These are phyloP conservation scores for Macquaria ambigua DNA, from an alignment of 2,113 vertebrate genomes.

Conservation along the genomic window DNA sequence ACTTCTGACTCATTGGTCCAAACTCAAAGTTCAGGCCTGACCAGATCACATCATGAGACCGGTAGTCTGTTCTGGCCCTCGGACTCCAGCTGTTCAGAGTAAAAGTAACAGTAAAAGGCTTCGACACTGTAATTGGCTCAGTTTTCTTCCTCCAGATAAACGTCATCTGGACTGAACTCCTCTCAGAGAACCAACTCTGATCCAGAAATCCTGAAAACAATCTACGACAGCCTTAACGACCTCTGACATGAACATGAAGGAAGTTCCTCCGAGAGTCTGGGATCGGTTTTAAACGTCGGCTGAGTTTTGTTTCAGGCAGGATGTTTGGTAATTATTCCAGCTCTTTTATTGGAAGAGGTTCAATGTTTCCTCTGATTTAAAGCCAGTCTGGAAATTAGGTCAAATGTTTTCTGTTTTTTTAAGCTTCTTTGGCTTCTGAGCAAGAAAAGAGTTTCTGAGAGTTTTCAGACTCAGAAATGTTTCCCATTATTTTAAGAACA, in stretches of 20 bases:
- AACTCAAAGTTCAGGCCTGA: not conserved
- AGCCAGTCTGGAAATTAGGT: slow-evolving; percentile 37
- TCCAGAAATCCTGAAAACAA: not conserved
- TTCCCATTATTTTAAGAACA: not conserved
- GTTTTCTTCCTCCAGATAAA: slow-evolving; percentile 31
- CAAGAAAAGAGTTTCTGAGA: slow-evolving; percentile 25
- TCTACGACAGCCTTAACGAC: not conserved
- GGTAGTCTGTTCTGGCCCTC: not conserved
- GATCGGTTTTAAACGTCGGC: slow-evolving; percentile 23
- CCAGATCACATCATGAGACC: not conserved
- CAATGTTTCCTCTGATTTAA: slow-evolving; percentile 11
- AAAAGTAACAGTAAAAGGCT: slow-evolving; percentile 9
- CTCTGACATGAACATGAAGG: slow-evolving; percentile 13
- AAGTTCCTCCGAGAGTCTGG: not conserved
- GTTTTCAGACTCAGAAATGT: not conserved
- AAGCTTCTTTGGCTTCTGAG: slow-evolving; percentile 29
- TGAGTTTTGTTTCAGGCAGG: slow-evolving; percentile 20
- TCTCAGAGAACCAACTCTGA: not conserved
- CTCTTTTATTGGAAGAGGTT: slow-evolving; percentile 7
- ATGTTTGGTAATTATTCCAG: slow-evolving; percentile 33
- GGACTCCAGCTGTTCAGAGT: not conserved
- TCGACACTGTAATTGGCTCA: slow-evolving; percentile 7
- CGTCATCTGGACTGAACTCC: not conserved
- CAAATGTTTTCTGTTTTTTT: slow-evolving; percentile 25
- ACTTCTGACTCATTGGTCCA: not conserved